Conservation (phyloP, 2,888 invertebrate species). For the Sylvicola cinctus region DNA sequence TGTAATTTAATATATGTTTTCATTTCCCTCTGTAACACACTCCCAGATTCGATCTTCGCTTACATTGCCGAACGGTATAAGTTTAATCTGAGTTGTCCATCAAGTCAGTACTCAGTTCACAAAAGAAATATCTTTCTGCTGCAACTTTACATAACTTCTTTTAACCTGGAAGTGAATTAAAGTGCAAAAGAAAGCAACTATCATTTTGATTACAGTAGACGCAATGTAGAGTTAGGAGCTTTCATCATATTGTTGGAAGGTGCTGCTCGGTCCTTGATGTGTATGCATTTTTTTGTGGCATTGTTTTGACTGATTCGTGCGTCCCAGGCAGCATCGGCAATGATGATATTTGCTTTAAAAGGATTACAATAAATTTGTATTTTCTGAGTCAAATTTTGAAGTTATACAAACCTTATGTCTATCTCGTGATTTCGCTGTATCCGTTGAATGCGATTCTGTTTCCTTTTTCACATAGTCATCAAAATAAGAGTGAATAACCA, state of each 20-base stretch:
- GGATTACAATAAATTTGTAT: no score
- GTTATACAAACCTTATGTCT: conserved; percentile 34
- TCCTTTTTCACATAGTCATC: conserved; percentile 70
- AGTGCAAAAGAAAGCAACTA: no score
- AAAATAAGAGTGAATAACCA: conserved; percentile 80
- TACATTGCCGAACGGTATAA: no score
- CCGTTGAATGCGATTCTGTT: conserved; percentile 13
- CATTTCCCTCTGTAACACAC: no score
- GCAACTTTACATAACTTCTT: no score
- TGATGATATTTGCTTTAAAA: conserved; percentile 19
- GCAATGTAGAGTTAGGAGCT: neutral
- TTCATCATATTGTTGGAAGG: conserved; percentile 19
- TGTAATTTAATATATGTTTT: no score
- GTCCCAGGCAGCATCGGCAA: conserved; percentile 23
- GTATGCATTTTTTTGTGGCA: conserved; percentile 19
- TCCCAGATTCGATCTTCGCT: no score
- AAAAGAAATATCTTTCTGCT: no score
- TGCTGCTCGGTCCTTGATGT: conserved; percentile 24
- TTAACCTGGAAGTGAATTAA: no score
- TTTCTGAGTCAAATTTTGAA: conserved; percentile 9
- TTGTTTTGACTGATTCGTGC: conserved; percentile 16
- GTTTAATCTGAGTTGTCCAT: no score
- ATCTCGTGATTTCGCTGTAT: conserved; percentile 32
- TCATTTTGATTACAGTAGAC: no score
- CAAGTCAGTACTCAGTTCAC: no score